Conservation (phyloP, 2,113 vertebrate genomes). For the Meles meles region DNA sequence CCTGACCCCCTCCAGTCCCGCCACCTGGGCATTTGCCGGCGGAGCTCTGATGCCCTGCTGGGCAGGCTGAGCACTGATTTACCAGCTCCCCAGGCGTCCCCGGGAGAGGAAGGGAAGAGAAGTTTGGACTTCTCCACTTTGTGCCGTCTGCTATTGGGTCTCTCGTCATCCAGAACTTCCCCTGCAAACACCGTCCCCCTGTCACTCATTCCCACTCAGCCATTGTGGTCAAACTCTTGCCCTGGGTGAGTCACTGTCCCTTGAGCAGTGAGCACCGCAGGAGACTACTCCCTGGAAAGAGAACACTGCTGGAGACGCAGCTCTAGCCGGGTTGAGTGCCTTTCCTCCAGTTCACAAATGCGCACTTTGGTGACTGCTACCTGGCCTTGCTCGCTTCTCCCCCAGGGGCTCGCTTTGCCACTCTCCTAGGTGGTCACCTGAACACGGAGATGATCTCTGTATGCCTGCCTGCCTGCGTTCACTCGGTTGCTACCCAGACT, state of each 20-base stretch:
- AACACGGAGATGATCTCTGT: fast-evolving
- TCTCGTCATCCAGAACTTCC: neutral
- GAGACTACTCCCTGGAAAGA: too few relatives aligned
- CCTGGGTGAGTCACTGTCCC: neutral
- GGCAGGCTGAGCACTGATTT: neutral
- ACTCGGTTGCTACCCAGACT: neutral
- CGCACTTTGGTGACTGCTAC: too few relatives aligned
- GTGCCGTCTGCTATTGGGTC: neutral
- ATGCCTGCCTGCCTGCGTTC: neutral
- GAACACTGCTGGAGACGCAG: neutral
- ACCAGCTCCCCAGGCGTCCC: too few relatives aligned
- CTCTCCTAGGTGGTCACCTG: neutral
- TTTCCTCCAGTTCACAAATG: neutral
- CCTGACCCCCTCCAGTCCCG: neutral
- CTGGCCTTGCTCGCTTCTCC: too few relatives aligned
- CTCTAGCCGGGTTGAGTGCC: too few relatives aligned
- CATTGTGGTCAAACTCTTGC: neutral
- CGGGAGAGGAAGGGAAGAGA: neutral
- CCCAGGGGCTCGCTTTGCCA: neutral
- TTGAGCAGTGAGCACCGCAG: neutral
- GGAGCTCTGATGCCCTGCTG: fast-evolving
- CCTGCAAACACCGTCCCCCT: neutral
- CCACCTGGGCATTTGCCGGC: neutral
- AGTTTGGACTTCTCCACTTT: neutral
- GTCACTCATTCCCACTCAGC: neutral